Conservation (phyloP, 2,888 invertebrate species). For the Choristoneura rosaceana region DNA sequence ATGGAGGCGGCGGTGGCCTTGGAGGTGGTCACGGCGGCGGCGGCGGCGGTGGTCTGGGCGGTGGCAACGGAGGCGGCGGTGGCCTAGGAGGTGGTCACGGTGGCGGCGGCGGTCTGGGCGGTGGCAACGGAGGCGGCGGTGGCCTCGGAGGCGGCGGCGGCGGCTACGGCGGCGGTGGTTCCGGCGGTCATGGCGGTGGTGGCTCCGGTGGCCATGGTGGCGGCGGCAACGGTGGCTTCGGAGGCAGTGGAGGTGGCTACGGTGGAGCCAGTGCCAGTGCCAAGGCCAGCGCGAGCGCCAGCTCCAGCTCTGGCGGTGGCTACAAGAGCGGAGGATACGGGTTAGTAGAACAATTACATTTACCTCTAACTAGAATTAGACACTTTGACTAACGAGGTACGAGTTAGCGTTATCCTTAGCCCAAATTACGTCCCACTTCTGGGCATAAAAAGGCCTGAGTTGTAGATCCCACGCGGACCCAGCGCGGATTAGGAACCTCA, state of each 20-base stretch:
- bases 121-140: slow-evolving; percentile 18
- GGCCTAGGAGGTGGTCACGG: slow-evolving; percentile 37
- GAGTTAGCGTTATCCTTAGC: too few relatives aligned
- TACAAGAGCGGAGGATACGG: slow-evolving; percentile 56
- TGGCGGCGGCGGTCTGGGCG: slow-evolving; percentile 25
- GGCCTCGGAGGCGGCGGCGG: slow-evolving; percentile 45
- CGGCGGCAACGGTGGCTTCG: slow-evolving; percentile 4
- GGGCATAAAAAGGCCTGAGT: too few relatives aligned
- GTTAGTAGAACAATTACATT: slow-evolving; percentile 48
- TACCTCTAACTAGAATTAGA: neutral
- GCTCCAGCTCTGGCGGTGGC: slow-evolving; percentile 46
- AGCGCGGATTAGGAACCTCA: too few relatives aligned
- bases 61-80: slow-evolving; percentile 37
- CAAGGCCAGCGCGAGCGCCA: slow-evolving; percentile 46
- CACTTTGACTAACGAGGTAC: too few relatives aligned
- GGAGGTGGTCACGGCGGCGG: slow-evolving; percentile 44
- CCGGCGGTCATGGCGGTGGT: slow-evolving; percentile 14
- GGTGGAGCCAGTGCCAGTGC: slow-evolving; percentile 43
- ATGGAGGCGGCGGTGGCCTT: slow-evolving; percentile 39
- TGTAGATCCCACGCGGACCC: too few relatives aligned
- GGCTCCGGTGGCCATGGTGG: too few relatives aligned
- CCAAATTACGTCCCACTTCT: too few relatives aligned
- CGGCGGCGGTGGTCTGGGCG: slow-evolving; percentile 40
- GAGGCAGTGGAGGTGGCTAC: too few relatives aligned
- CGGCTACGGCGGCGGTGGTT: slow-evolving; percentile 9